Conservation (phyloP, 64 coral and sea anemone genomes). For the Anthopleura sola region DNA sequence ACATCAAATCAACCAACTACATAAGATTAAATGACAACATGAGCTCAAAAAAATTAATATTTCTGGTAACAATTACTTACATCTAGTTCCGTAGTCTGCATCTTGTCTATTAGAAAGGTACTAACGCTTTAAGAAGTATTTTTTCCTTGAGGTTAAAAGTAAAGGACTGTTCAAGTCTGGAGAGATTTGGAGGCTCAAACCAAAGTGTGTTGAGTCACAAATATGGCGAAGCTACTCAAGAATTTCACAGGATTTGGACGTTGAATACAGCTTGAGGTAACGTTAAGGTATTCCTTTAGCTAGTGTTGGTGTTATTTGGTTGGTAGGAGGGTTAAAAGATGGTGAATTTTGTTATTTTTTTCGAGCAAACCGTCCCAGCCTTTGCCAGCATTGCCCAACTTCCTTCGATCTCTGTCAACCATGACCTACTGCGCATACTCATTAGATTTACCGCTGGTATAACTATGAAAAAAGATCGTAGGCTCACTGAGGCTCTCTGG, state of each 20-base stretch:
- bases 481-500: neutral
- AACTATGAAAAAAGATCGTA: neutral
- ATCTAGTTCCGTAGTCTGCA: slow-evolving; percentile 71
- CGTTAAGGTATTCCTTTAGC: neutral
- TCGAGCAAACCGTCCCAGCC: slow-evolving; percentile 16
- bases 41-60: neutral
- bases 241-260: neutral
- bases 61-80: slow-evolving; percentile 27
- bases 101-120: neutral
- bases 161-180: neutral
- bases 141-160: neutral
- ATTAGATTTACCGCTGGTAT: neutral
- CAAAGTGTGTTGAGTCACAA: neutral
- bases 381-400: slow-evolving; percentile 27
- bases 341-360: neutral
- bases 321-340: neutral
- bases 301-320: neutral
- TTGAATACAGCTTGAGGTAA: neutral
- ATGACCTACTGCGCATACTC: slow-evolving; percentile 2
- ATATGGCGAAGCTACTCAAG: neutral
- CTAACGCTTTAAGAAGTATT: neutral
- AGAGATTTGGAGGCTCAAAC: neutral
- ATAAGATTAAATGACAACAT: neutral
- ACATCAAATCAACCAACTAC: neutral
- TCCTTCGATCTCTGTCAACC: slow-evolving; percentile 42